Base-by-base conservation (phyloP, 2,888 invertebrate genomes). In the Drosophila mulleri region DNA sequence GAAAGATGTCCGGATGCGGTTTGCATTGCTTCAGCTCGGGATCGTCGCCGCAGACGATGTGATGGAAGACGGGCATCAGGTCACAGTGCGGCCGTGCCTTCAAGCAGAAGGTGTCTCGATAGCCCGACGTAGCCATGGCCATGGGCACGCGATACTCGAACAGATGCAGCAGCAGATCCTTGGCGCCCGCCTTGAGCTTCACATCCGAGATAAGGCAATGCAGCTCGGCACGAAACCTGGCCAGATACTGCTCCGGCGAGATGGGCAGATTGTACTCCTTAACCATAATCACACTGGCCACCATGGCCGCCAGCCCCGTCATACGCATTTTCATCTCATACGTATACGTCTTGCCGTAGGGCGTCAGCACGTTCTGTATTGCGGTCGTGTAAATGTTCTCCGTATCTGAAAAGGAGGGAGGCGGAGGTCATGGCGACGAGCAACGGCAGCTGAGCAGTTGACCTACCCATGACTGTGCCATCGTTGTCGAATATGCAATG, bases 1-100 rank as follows among this genome's bases (percentile, higher is more conserved):
- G 91, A 91, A 97, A 98, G 77, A 97, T 96, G 90, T 98, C 98
- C 0, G 98, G 98, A 64, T 95, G 94, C 0, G 98, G 98, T 93
- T 98, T 98, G 1, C 98, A 96, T 65, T 94, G 93, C 88, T 95
- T 95, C 1, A 98, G 96, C 71, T 96, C 96, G 0, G 96, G 95
- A 91, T 98, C 98, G 26, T 95, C 96, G 3, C 96, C 97, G 89
- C 6, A 95, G 1, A 98, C 97, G 87, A 95, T 94, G 87, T 97
- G 97, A 78, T 95, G 93, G 91, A 97, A 96, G 47, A 94, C 92
- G 1, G 93, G 91, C 86, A 96, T 95, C 39, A 96, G 91, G 5
- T 95, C 94, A 63, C 94, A 93, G 83, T 96, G 94, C 0, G 94
- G 92, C 2, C 92, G 92, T 0, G 95, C 94, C 93, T 97, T 97